Evolutionary conservation across 2,888 invertebrate species (phyloP).

Genomic region (Pinctada fucata): DNA sequence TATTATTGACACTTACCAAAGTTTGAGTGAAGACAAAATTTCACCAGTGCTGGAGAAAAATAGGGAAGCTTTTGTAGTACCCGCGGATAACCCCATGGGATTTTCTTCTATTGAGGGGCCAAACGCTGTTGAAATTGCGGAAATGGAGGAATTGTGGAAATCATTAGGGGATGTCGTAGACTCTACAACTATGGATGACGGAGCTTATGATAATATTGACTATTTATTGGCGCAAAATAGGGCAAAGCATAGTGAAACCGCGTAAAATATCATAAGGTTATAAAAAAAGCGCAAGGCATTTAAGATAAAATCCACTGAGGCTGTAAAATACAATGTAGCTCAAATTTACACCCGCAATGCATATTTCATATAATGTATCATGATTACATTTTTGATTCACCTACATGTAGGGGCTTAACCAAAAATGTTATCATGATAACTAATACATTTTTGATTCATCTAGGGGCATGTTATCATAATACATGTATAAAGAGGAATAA

Average conservation of each 20-base stretch:
- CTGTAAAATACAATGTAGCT: too few relatives aligned
- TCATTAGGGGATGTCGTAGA: slow-evolving; percentile 21
- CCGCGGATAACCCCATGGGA: slow-evolving; percentile 29
- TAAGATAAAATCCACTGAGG: too few relatives aligned
- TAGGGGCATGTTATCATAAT: too few relatives aligned
- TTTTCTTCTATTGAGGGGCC: slow-evolving; percentile 40
- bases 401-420: too few relatives aligned
- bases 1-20: slow-evolving; percentile 51
- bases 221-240: slow-evolving; percentile 37
- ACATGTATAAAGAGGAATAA: too few relatives aligned
- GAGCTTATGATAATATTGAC: slow-evolving; percentile 43
- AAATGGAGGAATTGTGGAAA: slow-evolving; percentile 57
- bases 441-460: too few relatives aligned
- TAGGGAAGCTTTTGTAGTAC: slow-evolving; percentile 32
- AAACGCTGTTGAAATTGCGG: slow-evolving; percentile 53
- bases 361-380: too few relatives aligned
- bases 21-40: slow-evolving; percentile 18
- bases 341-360: too few relatives aligned
- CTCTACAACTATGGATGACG: slow-evolving; percentile 40
- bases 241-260: slow-evolving; percentile 20
- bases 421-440: too few relatives aligned
- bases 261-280: background rate
- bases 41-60: slow-evolving; percentile 31
- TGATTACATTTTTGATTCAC: too few relatives aligned
- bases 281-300: too few relatives aligned